Evolutionary conservation across 2,113 vertebrate species (phyloP).

Genomic region (Coreoperca whiteheadi): DNA sequence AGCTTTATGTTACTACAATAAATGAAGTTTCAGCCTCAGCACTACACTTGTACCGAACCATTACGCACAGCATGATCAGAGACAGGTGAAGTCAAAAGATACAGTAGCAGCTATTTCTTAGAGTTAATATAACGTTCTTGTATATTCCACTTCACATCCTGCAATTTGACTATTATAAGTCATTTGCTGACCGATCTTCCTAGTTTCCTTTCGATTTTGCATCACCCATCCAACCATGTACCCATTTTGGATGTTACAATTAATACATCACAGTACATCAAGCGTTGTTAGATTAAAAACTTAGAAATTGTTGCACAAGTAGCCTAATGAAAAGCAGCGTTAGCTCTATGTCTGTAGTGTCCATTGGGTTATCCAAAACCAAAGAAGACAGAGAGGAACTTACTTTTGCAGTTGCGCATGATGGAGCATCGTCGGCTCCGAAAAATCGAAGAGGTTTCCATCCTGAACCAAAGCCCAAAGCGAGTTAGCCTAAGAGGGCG

Average conservation of each 20-base stretch:
- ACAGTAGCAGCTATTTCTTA: not conserved
- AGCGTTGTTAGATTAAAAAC: not conserved
- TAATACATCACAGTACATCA: not conserved
- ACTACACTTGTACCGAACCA: not conserved
- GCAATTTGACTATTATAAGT: not conserved
- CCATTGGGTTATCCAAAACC: constrained; percentile 10
- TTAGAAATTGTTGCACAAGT: constrained; percentile 8
- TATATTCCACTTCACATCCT: not conserved
- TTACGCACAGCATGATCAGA: constrained; percentile 64
- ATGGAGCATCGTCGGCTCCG: constrained; percentile 85
- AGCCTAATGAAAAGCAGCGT: not conserved
- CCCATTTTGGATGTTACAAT: not conserved
- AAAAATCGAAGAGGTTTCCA: constrained; percentile 83
- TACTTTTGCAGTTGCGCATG: constrained; percentile 83
- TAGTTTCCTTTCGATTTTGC: not conserved
- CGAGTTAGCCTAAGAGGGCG: constrained; percentile 85
- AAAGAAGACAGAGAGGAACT: constrained; percentile 67
- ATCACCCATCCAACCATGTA: not conserved
- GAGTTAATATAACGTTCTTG: not conserved
- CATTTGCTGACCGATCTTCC: not conserved
- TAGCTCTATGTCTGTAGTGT: not conserved
- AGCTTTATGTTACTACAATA: not conserved
- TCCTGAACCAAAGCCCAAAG: constrained; percentile 88
- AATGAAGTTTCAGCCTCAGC: not conserved
- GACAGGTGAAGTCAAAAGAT: not conserved